A percentile compares a stretch with the other conserved stretches of the same genome.
Evolutionary conservation across 2,888 invertebrate genomes (phyloP).

Genomic region (Elaeidobius kamerunicus): DNA sequence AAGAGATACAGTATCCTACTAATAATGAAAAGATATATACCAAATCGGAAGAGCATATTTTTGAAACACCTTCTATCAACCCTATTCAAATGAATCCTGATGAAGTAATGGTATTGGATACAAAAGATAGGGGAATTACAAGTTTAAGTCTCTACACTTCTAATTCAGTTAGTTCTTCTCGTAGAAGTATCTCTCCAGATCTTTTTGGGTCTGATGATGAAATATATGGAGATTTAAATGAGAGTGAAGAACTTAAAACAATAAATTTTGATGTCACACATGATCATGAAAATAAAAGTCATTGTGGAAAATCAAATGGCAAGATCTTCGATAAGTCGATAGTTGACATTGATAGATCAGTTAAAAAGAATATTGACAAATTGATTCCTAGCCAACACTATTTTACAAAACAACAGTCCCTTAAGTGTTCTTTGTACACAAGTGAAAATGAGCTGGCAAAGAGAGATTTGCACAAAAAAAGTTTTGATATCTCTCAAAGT

Average conservation of each 20-base stretch:
- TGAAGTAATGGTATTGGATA: background rate
- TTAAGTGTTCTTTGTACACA: too few relatives aligned
- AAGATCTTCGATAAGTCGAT: too few relatives aligned
- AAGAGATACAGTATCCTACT: background rate
- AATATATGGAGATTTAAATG: conserved; percentile 1
- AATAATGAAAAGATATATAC: background rate
- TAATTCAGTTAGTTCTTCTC: background rate
- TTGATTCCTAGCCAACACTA: too few relatives aligned
- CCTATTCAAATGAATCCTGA: background rate
- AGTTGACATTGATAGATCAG: too few relatives aligned
- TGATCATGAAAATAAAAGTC: too few relatives aligned
- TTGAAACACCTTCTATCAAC: background rate
- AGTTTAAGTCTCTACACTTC: conserved; percentile 1
- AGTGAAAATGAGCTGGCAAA: too few relatives aligned
- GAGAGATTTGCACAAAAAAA: too few relatives aligned
- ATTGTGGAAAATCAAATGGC: too few relatives aligned
- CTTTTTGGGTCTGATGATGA: conserved; percentile 43
- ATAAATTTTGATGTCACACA: conserved; percentile 18
- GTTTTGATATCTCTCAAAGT: too few relatives aligned
- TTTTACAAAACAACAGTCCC: too few relatives aligned
- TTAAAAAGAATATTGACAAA: too few relatives aligned
- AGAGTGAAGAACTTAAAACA: too few relatives aligned
- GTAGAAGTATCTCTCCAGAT: conserved; percentile 41
- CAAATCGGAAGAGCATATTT: background rate
- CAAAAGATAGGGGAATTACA: conserved; percentile 5